These are phyloP conservation scores for Epizoanthus stellaris DNA, from an alignment of 92 coral and sea anemone species.

Conservation along the genomic window DNA sequence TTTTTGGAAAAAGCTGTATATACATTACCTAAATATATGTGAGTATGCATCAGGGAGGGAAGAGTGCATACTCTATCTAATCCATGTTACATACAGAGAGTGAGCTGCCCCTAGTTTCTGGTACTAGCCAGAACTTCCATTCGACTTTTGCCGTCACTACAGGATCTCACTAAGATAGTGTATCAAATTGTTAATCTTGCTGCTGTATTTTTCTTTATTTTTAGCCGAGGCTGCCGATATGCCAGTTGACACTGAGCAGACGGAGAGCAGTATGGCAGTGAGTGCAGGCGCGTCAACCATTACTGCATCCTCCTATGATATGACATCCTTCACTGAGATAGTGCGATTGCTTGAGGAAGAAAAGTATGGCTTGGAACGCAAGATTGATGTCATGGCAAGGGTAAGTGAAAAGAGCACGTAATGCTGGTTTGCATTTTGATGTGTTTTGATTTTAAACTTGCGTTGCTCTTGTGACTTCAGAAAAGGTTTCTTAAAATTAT, in stretches of 20 bases:
- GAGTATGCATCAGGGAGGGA: too few species aligned
- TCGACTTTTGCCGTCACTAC: background rate
- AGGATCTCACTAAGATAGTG: background rate
- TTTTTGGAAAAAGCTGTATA: too few species aligned
- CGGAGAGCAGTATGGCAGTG: conserved; percentile 68
- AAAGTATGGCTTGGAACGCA: conserved; percentile 86
- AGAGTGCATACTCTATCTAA: background rate
- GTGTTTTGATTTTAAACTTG: background rate
- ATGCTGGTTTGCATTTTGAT: background rate
- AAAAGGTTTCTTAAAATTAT: too few species aligned
- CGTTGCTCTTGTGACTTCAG: background rate
- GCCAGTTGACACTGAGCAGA: conserved; percentile 36
- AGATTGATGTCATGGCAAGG: conserved; percentile 85
- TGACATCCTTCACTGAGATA: conserved; percentile 79
- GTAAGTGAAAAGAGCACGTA: conserved; percentile 37
- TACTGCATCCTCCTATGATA: conserved; percentile 75
- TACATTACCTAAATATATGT: too few species aligned
- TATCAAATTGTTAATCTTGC: too few species aligned
- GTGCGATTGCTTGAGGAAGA: conserved; percentile 95
- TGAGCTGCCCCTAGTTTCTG: too few species aligned
- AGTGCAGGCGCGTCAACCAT: conserved; percentile 87
- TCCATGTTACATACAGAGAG: too few species aligned
- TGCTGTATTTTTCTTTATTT: background rate
- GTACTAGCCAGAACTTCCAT: too few species aligned
- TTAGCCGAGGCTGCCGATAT: conserved; percentile 31